Conservation (phyloP, 2,888 invertebrate genomes). For the Scaptomyza flava region DNA sequence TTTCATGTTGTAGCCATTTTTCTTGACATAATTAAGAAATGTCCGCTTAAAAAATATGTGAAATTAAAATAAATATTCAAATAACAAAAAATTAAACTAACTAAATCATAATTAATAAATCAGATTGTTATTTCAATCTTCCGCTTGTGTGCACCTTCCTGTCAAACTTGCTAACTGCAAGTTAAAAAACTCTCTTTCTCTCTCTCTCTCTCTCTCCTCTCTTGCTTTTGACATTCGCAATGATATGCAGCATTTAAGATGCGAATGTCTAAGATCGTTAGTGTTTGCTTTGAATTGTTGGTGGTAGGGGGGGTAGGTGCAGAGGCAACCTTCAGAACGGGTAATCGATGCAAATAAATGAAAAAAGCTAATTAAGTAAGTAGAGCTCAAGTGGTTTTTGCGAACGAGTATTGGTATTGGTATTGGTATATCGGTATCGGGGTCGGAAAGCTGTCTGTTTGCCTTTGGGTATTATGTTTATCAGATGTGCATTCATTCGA, state of each 20-base stretch:
- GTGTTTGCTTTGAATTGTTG: conserved; percentile 13
- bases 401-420: conserved; percentile 17
- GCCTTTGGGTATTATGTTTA: conserved; percentile 71
- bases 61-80: not conserved
- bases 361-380: conserved; percentile 47
- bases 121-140: not conserved
- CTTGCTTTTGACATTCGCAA: not conserved
- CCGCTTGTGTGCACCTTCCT: conserved; percentile 1
- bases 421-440: conserved; percentile 35
- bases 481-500: conserved; percentile 79
- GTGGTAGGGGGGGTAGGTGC: not conserved
- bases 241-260: conserved; percentile 7
- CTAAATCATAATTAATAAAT: not conserved
- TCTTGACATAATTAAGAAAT: too few species aligned
- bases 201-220: not conserved
- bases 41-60: too few species aligned
- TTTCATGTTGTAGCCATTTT: too few species aligned
- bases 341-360: conserved; percentile 30
- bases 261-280: conserved; percentile 26
- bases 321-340: conserved; percentile 45
- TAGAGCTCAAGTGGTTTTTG: conserved; percentile 34
- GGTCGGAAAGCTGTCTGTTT: conserved; percentile 28
- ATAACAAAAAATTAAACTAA: not conserved
- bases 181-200: not conserved
- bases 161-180: conserved; percentile 3